Evolutionary conservation across 2,797 vertebrate species (phyloP), one percentile per base, ranked within the genome.

Genomic region (Pipistrellus pipistrellus): DNA sequence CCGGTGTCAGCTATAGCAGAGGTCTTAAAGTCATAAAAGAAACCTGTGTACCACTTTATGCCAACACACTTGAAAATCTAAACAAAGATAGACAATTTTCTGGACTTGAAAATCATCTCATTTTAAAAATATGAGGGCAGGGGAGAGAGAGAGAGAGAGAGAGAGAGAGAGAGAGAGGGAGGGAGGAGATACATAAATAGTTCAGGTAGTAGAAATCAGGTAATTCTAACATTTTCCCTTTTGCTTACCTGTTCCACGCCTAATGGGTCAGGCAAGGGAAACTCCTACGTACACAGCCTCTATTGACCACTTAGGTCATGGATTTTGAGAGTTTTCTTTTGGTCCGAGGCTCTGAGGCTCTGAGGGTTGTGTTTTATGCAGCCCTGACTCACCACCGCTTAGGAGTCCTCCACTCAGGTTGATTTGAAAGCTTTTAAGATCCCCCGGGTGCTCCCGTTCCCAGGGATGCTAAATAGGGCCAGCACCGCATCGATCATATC

Each of bases 391-490:
- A 18, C 46, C 57, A 44, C 44, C 44, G 30, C 44, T 55, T 78
- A 13, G 48, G 38, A 53, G 77, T 77, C 87, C 75, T 20, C 23
- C 77, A 48, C 73, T 77, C 59, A 21, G 17, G 30, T 73, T 55
- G 93, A 92, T 85, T 53, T 59, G 80, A 81, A 91, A 92, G 89
- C 92, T 93, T 89, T 93, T 89, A 71, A 89, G 68, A 72, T 35
- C 38, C 71, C 32, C 76, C 8, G 18, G 13, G 27, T 44, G 78
- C 11, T 17, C 64, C 1, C 2, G 6, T 82, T 53, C 85, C 88
- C 12, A 57, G 69, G 32, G 69, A 46, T 46, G 64, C 48, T 72
- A 88, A 93, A 18, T 23, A 11, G 23, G 69, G 32, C 64, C 75
- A 69, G 75, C 25, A 3, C 30, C 10, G 8, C 48, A 25, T 78